Conservation (phyloP, 2,113 vertebrate species). For the Asarcornis scutulata region DNA sequence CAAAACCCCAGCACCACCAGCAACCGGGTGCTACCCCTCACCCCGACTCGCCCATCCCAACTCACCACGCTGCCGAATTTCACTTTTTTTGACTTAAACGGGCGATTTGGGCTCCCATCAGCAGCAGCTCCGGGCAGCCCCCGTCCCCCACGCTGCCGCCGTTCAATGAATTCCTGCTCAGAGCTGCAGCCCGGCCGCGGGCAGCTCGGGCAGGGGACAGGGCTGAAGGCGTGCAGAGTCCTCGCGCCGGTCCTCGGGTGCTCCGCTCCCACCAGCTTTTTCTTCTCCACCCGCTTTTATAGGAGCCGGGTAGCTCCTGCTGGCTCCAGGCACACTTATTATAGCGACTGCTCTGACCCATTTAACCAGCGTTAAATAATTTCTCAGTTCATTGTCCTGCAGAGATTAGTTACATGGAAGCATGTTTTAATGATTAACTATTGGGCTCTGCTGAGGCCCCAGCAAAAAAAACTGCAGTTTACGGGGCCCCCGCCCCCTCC, state of each 20-base stretch:
- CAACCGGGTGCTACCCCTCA: background rate
- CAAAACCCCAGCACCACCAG: fast-evolving
- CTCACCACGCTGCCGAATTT: background rate
- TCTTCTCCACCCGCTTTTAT: constrained; percentile 51
- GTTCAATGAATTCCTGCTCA: fast-evolving
- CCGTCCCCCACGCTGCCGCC: fast-evolving
- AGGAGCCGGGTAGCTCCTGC: constrained; percentile 12
- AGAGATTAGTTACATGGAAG: constrained; percentile 48
- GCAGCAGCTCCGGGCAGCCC: background rate
- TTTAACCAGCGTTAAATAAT: constrained; percentile 33
- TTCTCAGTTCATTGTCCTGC: constrained; percentile 61
- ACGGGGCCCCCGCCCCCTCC: background rate
- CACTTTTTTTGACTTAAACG: background rate
- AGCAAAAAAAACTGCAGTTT: constrained; percentile 24
- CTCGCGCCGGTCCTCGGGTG: background rate
- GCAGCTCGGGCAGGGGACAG: background rate
- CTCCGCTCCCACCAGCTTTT: background rate
- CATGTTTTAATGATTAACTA: constrained; percentile 74
- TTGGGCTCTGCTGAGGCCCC: constrained; percentile 58
- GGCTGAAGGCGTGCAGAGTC: too few relatives aligned
- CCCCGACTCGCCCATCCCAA: fast-evolving
- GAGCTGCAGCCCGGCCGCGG: background rate
- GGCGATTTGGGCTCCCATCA: fast-evolving
- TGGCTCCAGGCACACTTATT: background rate
- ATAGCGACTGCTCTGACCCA: constrained; percentile 29